Evolutionary conservation across 1,140 invertebrate species (phyloP), one percentile per base, ranked within the genome.

Genomic region (Drosophila saltans): DNA sequence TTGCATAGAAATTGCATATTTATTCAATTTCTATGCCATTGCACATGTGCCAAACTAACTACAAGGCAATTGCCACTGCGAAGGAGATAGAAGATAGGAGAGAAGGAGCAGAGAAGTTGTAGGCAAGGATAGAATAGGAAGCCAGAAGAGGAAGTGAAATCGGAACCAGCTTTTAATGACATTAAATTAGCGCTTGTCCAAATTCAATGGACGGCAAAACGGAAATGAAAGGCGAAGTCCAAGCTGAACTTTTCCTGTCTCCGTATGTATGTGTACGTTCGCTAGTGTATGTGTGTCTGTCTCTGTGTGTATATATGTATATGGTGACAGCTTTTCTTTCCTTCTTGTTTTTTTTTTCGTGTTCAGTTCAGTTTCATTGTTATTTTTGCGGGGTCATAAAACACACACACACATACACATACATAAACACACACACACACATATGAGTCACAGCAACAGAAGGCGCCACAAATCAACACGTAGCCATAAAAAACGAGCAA

Each of bases 1-100:
- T 82, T 85, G 79, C 75, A 78, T 81, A 73, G 68, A 81, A 81
- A 81, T 85, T 78, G 71, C 75, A 52, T 88, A 76, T 88, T 85
- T 85, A 88, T 79, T 82, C 75, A 85, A 80, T 71, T 60, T 69
- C 56, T 66, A 41, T 21, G 40, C 30, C 65, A 78, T 58, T 72
- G 82, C 82, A 85, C 82, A 79, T 81, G 78, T 52, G 79, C 71
- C 71, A 78, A 85, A 84, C 45, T 52, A 52, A 36, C 73, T 73
- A 79, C 75, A 70, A 60, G 66, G 65, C 56, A 62, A 61, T 43
- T 43, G 39, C 16, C 21, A 2, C 6, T 24, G 45, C 26, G 1
- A 52, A 52, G 26, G 45, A 52, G 45, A 52, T 52, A 10, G 30
- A 41, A 11, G 24, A 11, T 33, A n/a, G 28, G 16, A 26, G 36